Evolutionary conservation across 2,113 vertebrate genomes (phyloP).

Genomic region (western clawed frog (Xenopus tropicalis)): UCB_Xtro_10.0 CM004445.2:120618501-120619000

Average conservation of each 20-base stretch:
- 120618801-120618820: slow-evolving; percentile 9
- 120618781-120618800: not conserved
- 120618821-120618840: slow-evolving; percentile 14
- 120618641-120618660: too few species aligned
- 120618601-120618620: too few species aligned
- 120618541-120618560: too few species aligned
- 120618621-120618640: too few species aligned
- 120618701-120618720: too few species aligned
- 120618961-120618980: slow-evolving; percentile 39
- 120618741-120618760: not conserved
- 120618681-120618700: too few species aligned
- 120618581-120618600: too few species aligned
- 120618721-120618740: not conserved
- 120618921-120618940: slow-evolving; percentile 44
- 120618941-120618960: slow-evolving; percentile 44
- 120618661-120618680: too few species aligned
- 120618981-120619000: slow-evolving; percentile 38
- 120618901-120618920: slow-evolving; percentile 31
- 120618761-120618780: not conserved
- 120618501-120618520: too few species aligned
- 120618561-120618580: too few species aligned
- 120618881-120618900: slow-evolving; percentile 43
- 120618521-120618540: too few species aligned
- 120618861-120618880: slow-evolving; percentile 40
- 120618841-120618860: slow-evolving; percentile 39